A percentile compares a stretch with the other conserved stretches of the same genome.
Conservation (phyloP, 1,140 invertebrate genomes). For the Drosophila eugracilis region DNA sequence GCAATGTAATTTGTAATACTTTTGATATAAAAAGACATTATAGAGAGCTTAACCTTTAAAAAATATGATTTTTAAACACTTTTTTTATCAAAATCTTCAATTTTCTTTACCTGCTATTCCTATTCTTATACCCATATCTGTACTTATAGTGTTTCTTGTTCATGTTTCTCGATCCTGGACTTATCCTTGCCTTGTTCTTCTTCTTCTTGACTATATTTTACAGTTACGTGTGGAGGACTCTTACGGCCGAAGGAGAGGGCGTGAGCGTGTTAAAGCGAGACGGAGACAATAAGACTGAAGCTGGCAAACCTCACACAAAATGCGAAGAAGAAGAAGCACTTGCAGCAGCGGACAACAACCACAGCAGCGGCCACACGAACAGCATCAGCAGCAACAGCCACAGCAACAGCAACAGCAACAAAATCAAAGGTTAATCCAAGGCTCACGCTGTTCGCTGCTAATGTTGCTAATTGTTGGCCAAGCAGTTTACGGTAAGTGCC, state of each 20-base stretch:
- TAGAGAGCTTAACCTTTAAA: neutral
- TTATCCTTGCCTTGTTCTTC: constrained; percentile 19
- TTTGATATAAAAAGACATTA: neutral
- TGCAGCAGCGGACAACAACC: constrained; percentile 23
- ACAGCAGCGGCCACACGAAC: constrained; percentile 10
- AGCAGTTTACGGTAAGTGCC: constrained; percentile 77
- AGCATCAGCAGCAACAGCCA: constrained; percentile 8
- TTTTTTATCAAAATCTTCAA: neutral
- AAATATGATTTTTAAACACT: neutral
- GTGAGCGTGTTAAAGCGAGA: constrained; percentile 11
- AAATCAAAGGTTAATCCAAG: constrained; percentile 36
- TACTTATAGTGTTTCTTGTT: neutral
- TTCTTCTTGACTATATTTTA: constrained; percentile 39
- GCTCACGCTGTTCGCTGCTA: constrained; percentile 39
- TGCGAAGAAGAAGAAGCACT: constrained; percentile 31
- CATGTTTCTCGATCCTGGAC: constrained; percentile 4
- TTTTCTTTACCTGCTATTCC: neutral
- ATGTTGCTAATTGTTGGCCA: constrained; percentile 78
- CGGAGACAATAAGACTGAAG: constrained; percentile 51
- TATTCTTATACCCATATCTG: neutral
- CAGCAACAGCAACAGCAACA: constrained; percentile 8
- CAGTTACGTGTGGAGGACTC: constrained; percentile 41
- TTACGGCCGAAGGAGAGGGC: neutral
- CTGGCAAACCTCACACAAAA: constrained; percentile 45
- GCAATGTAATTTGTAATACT: neutral